Conservation (phyloP, 1,140 invertebrate genomes). For the Listronotus bonariensis region DNA sequence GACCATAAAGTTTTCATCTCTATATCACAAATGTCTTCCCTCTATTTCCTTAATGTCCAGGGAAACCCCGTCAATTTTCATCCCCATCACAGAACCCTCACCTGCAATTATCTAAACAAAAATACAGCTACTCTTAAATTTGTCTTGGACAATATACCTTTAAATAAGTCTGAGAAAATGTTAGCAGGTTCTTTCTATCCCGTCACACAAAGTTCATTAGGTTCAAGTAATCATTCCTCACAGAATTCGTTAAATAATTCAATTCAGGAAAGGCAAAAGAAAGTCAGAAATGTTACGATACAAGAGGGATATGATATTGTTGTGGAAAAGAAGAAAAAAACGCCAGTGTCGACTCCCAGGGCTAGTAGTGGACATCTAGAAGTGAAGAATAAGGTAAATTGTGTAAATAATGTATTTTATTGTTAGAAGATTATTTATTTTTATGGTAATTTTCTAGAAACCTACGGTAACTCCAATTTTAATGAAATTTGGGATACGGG, state of each 20-base stretch:
- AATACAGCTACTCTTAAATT: conserved; percentile 61
- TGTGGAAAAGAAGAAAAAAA: conserved; percentile 12
- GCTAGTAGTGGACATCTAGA: conserved; percentile 59
- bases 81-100: conserved; percentile 61
- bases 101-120: conserved; percentile 63
- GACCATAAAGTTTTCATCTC: conserved; percentile 63
- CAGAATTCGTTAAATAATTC: conserved; percentile 14
- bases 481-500: no score
- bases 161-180: conserved; percentile 61
- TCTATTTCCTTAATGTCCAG: conserved; percentile 62
- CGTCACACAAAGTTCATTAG: conserved; percentile 22
- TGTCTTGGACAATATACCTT: conserved; percentile 60
- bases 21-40: conserved; percentile 59
- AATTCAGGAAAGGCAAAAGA: conserved; percentile 33
- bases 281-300: conserved; percentile 50
- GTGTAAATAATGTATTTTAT: no score
- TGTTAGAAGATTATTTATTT: conserved; percentile 39
- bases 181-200: conserved; percentile 54
- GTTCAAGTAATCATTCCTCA: conserved; percentile 14
- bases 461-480: no score
- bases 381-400: conserved; percentile 61
- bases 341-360: conserved; percentile 13
- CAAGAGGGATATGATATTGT: conserved; percentile 42
- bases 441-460: no score
- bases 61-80: conserved; percentile 68